Evolutionary conservation across 2,113 vertebrate species (phyloP), one percentile per base, ranked within the genome.

Genomic region (Apaloderma vittatum): DNA sequence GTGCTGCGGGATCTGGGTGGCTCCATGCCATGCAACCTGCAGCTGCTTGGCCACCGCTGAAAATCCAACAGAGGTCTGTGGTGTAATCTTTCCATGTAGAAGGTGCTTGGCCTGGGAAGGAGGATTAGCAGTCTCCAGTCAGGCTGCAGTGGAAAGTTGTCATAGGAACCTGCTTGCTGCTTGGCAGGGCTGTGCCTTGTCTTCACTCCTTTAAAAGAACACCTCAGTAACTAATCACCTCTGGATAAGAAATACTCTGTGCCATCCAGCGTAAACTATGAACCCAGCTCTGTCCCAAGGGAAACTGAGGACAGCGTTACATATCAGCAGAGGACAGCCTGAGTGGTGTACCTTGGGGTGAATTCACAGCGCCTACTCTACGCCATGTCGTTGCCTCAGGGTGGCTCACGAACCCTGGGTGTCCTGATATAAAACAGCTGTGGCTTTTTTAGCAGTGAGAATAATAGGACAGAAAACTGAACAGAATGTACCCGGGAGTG

Each of bases 91-190:
- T 61, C 51, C 12, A 11, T 0, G 0, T 32, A 59, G 61, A 71
- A 81, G 72, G 85, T 88, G 61, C 91, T 85, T 78, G 91, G 83
- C 70, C 73, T 49, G 61, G 43, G 59, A 96, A 72, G 61, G 73
- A 92, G 73, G 7, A 54, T 94, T 93, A 67, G 70, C 61, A 48
- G 43, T 92, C 61, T 86, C n/a, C 83, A 92, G 76, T 79, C 90
- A 94, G 61, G 76, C 91, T 90, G 79, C 86, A 77, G 95, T 78
- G 92, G 91, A 95, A 94, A 96, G 86, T 96, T 94, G 92, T 96
- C 92, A 94, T 89, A 92, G 86, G 92, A 94, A 95, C 94, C 91
- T 83, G 57, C 77, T 94, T 7, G 17, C 61, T 90, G 79, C 86
- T 93, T 67, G 5, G 14, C 86, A 86, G 52, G 45, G 72, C 57